Evolutionary conservation across 92 coral and sea anemone species (phyloP), one percentile per base, ranked within the genome.

Genomic region (Plumapathes pennacea): DNA sequence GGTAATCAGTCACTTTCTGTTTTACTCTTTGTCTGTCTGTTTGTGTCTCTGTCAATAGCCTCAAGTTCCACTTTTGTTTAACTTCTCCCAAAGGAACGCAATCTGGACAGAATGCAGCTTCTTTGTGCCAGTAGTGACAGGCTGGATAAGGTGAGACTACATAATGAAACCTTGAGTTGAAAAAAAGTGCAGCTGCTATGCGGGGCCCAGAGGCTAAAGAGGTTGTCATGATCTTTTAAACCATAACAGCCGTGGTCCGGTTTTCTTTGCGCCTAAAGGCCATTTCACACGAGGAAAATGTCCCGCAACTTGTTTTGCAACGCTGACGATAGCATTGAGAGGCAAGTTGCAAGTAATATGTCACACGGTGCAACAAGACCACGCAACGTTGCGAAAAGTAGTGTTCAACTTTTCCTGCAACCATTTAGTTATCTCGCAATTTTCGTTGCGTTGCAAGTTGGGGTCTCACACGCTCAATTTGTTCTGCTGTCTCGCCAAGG

Each of bases 91-190:
- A 31, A 90, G 97, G 86, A 85, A 47, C 68, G 75, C 38, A 73
- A 71, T 27, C 70, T 75, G 1, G 76, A 81, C 53, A 57, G 95
- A 58, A 54, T 90, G 50, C 89, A 81, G 18, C 29, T 81, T 23
- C 62, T 89, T 50, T 88, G 89, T 4, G 59, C 69, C 27, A 84
- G 74, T 4, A 87, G 79, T 37, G 85, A 71, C 43, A 71, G 53
- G 41, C 68, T 81, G 11, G 81, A 75, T 11, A 84, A 72, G 90
- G 97, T 85, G 54, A 21, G 30, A 28, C 3, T 5, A 5, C 21
- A 13, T 15, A 27, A 15, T 11, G 2, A 10, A 4, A 48, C n/a
- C 8, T 0, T 48, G 13, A 25, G 26, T 7, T 15, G 4, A 32
- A 54, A 31, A 10, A n/a, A n/a, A n/a, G n/a, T n/a, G n/a, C n/a